Percentiles rank a stretch among this genome's conserved stretches.
Conservation (phyloP, 2,113 vertebrate species). For the Planiliza haematocheilus region DNA sequence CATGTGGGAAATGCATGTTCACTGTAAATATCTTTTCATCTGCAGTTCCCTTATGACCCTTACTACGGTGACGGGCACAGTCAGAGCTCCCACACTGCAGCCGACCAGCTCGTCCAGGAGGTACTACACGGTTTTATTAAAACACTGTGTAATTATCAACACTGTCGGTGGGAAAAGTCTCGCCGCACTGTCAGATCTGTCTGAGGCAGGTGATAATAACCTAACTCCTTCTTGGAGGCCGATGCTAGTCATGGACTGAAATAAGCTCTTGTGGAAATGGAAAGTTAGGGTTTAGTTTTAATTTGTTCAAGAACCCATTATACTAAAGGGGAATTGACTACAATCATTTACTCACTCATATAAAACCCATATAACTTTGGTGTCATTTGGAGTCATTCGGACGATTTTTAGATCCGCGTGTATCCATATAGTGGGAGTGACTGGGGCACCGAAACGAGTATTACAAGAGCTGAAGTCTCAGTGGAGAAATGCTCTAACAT, state of each 20-base stretch:
- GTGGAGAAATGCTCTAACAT: too few species aligned
- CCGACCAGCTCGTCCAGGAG: conserved; percentile 87
- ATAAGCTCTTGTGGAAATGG: too few species aligned
- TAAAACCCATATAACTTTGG: too few species aligned
- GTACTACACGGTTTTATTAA: conserved; percentile 78
- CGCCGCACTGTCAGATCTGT: background rate
- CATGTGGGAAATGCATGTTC: background rate
- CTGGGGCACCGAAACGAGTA: too few species aligned
- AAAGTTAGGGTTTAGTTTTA: conserved; percentile 1
- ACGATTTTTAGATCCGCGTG: too few species aligned
- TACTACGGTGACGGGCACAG: conserved; percentile 48
- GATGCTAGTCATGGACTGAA: background rate
- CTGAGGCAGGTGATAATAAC: background rate
- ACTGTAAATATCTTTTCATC: conserved; percentile 3
- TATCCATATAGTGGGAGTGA: too few species aligned
- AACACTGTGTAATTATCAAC: conserved; percentile 1
- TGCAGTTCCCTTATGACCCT: conserved; percentile 77
- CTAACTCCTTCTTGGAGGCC: background rate
- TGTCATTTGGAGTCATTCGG: too few species aligned
- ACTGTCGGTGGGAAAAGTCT: too few species aligned
- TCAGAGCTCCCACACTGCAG: conserved; percentile 71
- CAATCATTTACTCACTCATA: too few species aligned
- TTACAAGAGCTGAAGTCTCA: too few species aligned
- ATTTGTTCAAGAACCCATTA: background rate
- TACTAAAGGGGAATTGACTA: too few species aligned